Base-by-base conservation (phyloP, 2,888 invertebrate species). In the Meteorus colon region DNA sequence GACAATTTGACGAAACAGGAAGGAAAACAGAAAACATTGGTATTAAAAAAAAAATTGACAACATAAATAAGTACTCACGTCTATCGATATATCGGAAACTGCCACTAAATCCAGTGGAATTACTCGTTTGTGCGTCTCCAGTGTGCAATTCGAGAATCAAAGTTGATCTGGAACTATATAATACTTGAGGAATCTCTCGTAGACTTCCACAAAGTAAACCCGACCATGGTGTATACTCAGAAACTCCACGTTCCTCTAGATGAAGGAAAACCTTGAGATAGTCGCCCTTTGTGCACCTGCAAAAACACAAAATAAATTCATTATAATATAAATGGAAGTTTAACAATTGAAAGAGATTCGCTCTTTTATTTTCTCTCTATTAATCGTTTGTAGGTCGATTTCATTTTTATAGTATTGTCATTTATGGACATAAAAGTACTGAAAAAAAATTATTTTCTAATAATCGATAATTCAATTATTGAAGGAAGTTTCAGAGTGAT, bases 191-290 rank as follows among this genome's bases (percentile, higher is more conserved):
- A 65, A 94, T 92, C 84, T 95, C 94, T 16, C 91, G 91, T 83
- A 93, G 89, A 80, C 91, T 91, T 10, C 96, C 96, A 84, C 96
- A 96, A 60, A 96, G 91, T 79, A 94, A 91, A 60, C 93, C 92
- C 66, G 95, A 94, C 93, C 95, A 95, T 14, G 93, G 93, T 4
- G 95, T 95, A 78, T 94, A 92, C 89, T 96, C 95, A 89, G 94
- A 95, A 85, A 96, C 93, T 48, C 91, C 91, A 0, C 92, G 92
- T 55, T 91, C 91, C 72, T 95, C 95, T 80, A 96, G 92, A 84
- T 96, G 95, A 71, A 94, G 92, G 90, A 95, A 96, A 74, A 96
- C 92, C 90, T 95, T 95, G 81, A 96, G 90, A 90, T 93, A 95
- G 90, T 96, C 96, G 0, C 94, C 94, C 68, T 92, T 92, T 77